Evolutionary conservation across 2,888 invertebrate species (phyloP), one percentile per base, ranked within the genome.

Genomic region (Aromia moschata): DNA sequence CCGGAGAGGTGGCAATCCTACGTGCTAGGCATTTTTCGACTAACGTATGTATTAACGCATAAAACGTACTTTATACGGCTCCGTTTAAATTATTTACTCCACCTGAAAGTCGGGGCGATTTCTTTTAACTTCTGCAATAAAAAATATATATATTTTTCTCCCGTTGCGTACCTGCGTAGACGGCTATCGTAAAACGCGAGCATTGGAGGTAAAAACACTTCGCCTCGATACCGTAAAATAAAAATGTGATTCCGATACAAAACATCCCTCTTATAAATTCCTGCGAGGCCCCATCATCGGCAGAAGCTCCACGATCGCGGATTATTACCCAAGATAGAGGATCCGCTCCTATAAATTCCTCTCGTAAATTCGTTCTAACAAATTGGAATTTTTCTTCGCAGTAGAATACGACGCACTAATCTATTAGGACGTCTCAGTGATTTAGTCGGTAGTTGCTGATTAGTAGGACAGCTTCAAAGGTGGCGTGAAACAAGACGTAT

Each of bases 181-280:
- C 7, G 25, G 7, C 4, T 3, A 7, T 7, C 7, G 25, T 25
- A 25, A 25, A 25, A 25, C 25, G 4, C 3, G 7, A 7, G 25
- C 3, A 25, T 25, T 25, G 25, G 25, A 25, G 25, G 25, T 25
- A 25, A 7, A 25, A 25, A 25, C 7, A 25, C 40, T 40, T 11
- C 40, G 15, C 16, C 12, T n/a, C 12, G 40, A 40, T 15, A 16
- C 16, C 40, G 11, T 16, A 40, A 40, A 40, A 40, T 40, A 40
- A 40, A 40, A 40, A 40, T 16, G 40, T 16, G 40, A 40, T 40
- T 40, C 40, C 12, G 40, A 11, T 40, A 40, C 40, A 40, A 40
- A 40, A 40, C 40, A 40, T 40, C 40, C 11, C 9, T 10, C 9
- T 40, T 25, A 25, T 25, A 40, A 16, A 40, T 2, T 40, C n/a